phyloP scores from a whole-genome alignment of 2,113 vertebrate species.

The Spheniscus mendiculus region DNA sequence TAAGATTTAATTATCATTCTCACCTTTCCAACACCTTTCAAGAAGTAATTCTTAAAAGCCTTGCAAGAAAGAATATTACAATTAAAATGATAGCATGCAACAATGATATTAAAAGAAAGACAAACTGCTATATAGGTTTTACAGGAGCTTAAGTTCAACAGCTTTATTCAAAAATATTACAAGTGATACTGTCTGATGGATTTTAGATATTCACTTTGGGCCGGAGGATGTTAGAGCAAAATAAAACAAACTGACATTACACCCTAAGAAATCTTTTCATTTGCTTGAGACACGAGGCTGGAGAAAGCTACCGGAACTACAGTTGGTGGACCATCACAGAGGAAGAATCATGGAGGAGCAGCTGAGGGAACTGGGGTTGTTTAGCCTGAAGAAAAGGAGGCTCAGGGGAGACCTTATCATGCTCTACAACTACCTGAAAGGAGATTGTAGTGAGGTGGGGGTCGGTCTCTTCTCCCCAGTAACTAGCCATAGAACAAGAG shows the following conservation, averaged over 20 bases:
- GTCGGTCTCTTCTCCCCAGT: too few species aligned
- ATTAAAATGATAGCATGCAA: constrained; percentile 69
- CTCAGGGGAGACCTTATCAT: too few species aligned
- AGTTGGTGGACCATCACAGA: neutral
- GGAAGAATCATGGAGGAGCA: neutral
- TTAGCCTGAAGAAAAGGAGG: too few species aligned
- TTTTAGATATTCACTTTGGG: constrained; percentile 62
- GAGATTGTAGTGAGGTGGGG: too few species aligned
- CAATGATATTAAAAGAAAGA: constrained; percentile 71
- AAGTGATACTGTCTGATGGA: constrained; percentile 56
- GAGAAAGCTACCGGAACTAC: neutral
- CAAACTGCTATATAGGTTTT: constrained; percentile 41
- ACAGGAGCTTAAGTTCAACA: constrained; percentile 52
- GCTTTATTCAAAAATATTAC: constrained; percentile 68
- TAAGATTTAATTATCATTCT: constrained; percentile 89
- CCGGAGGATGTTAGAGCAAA: constrained; percentile 14
- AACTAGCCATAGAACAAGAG: too few species aligned
- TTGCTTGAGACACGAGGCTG: neutral
- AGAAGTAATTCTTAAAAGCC: constrained; percentile 80
- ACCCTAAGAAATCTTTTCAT: constrained; percentile 19
- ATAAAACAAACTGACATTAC: constrained; percentile 47
- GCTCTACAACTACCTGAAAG: too few species aligned
- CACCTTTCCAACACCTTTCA: constrained; percentile 83
- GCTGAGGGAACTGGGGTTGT: too few species aligned
- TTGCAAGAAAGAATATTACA: constrained; percentile 60